Conservation (phyloP, 2,888 invertebrate species). For the Lithophane ornitopus region DNA sequence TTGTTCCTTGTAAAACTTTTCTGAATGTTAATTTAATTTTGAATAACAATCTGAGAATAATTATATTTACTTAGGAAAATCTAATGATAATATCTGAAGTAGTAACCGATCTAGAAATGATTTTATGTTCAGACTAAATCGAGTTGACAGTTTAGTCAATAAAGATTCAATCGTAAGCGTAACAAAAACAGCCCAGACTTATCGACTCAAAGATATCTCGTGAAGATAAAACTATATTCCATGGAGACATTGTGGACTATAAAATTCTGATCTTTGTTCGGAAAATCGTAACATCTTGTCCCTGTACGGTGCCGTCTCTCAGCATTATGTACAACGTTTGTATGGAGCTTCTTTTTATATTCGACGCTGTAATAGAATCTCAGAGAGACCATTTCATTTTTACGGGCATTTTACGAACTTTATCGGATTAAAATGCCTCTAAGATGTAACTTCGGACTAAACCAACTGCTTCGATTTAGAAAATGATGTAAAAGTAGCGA, state of each 20-base stretch:
- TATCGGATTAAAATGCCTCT: constrained; percentile 63
- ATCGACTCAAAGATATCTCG: constrained; percentile 37
- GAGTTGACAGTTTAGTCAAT: constrained; percentile 23
- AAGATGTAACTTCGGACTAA: constrained; percentile 44
- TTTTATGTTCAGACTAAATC: not conserved
- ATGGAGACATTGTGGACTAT: constrained; percentile 40
- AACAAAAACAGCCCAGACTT: constrained; percentile 17
- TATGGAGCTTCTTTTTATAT: constrained; percentile 38
- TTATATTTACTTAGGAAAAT: too few species aligned
- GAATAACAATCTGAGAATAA: not conserved
- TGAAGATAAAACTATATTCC: constrained; percentile 57
- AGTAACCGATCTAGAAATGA: not conserved
- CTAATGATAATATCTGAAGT: not conserved
- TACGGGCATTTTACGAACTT: constrained; percentile 57
- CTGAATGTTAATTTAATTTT: constrained; percentile 22
- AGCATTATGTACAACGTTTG: constrained; percentile 44
- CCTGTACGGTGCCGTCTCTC: constrained; percentile 12
- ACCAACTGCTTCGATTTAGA: constrained; percentile 23
- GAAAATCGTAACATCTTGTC: constrained; percentile 24
- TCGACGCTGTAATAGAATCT: constrained; percentile 60
- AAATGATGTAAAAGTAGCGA: constrained; percentile 12
- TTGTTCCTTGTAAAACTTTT: constrained; percentile 26
- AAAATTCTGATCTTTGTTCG: constrained; percentile 50
- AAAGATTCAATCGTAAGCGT: constrained; percentile 32
- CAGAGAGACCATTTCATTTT: constrained; percentile 56